These are phyloP conservation scores for Melopsittacus undulatus DNA, from an alignment of 2,797 vertebrate genomes.

Conservation along the genomic window DNA sequence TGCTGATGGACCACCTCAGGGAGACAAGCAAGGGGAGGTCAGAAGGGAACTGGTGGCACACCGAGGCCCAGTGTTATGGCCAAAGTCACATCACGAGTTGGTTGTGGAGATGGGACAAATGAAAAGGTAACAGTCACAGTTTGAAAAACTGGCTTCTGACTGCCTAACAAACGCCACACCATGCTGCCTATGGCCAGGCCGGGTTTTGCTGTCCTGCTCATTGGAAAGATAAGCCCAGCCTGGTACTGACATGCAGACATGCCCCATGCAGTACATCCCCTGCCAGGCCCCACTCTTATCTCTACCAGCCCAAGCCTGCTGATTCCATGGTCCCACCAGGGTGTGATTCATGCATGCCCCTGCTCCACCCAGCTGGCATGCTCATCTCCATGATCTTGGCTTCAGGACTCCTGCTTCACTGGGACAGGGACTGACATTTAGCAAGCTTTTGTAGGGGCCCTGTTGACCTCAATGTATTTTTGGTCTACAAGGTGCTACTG, in stretches of 20 bases:
- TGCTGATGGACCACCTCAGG: neutral
- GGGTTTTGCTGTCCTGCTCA: neutral
- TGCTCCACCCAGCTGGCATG: slow-evolving; percentile 54
- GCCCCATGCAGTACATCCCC: neutral
- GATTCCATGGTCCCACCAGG: slow-evolving; percentile 48
- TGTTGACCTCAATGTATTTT: neutral
- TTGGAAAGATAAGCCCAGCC: neutral
- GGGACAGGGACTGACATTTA: neutral
- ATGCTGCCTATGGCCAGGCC: neutral
- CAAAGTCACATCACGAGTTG: neutral
- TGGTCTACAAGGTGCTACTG: neutral
- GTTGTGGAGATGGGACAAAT: neutral
- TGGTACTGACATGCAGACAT: neutral
- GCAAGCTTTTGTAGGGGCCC: neutral
- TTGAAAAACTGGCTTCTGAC: neutral
- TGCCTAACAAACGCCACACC: fast-evolving
- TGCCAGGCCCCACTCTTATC: slow-evolving; percentile 34
- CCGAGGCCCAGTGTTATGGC: fast-evolving
- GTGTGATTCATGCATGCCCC: slow-evolving; percentile 60
- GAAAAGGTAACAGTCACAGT: neutral
- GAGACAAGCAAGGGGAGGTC: neutral
- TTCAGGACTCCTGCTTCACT: neutral
- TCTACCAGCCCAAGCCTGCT: neutral
- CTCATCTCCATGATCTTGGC: neutral
- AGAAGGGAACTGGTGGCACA: neutral